phyloP scores from a whole-genome alignment of 2,113 vertebrate species.

The Acinonyx jubatus region DNA sequence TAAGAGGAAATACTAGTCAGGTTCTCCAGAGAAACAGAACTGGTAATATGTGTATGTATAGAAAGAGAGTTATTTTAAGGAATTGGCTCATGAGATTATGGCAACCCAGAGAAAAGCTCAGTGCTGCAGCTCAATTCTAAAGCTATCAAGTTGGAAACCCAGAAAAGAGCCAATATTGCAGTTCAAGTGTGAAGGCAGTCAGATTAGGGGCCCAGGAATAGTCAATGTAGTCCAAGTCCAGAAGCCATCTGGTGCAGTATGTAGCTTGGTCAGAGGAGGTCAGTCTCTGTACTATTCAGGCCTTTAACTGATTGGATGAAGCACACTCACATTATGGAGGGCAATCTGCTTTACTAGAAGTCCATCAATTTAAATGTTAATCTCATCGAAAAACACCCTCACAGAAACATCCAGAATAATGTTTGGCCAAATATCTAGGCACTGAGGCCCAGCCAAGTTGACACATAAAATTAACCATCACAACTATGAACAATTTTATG shows the following conservation, averaged over 20 bases:
- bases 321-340: neutral
- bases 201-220: neutral
- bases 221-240: neutral
- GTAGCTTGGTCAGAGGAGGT: neutral
- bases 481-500: neutral
- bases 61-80: neutral
- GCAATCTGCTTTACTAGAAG: neutral
- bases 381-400: neutral
- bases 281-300: neutral
- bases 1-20: neutral
- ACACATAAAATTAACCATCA: neutral
- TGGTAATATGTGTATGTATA: neutral
- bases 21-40: neutral
- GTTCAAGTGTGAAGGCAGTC: neutral
- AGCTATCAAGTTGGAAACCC: neutral
- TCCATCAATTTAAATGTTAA: neutral
- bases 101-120: neutral
- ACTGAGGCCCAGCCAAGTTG: neutral
- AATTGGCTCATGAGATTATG: neutral
- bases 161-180: neutral
- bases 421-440: neutral
- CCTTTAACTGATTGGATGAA: neutral
- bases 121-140: neutral
- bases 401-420: neutral
- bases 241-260: neutral